Conservation (phyloP, 2,888 invertebrate genomes). For the Pyrochroa serraticornis region DNA sequence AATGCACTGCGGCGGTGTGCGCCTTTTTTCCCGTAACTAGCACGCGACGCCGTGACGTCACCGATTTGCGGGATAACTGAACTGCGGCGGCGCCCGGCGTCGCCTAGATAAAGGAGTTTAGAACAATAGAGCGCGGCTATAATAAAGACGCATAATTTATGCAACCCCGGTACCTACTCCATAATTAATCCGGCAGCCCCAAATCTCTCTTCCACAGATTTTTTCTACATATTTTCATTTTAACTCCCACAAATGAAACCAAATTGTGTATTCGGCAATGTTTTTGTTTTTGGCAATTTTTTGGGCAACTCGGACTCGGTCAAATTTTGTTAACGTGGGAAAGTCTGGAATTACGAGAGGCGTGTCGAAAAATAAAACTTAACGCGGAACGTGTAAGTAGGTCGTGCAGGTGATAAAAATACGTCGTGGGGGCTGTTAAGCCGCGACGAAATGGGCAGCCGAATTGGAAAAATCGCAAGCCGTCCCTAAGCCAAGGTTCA, state of each 20-base stretch:
- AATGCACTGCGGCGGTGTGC: slow-evolving; percentile 24
- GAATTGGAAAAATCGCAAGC: background rate
- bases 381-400: slow-evolving; percentile 4
- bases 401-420: slow-evolving; percentile 27
- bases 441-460: background rate
- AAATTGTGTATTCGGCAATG: too few relatives aligned
- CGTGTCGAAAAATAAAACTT: slow-evolving; percentile 4
- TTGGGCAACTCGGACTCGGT: too few relatives aligned
- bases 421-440: slow-evolving; percentile 7
- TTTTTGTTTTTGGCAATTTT: too few relatives aligned
- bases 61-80: slow-evolving; percentile 10
- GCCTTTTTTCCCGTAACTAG: slow-evolving; percentile 21
- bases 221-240: too few relatives aligned
- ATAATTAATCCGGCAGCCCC: slow-evolving; percentile 5
- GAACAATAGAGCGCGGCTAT: slow-evolving; percentile 15
- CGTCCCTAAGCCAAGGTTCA: background rate
- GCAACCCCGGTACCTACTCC: background rate
- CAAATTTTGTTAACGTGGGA: background rate
- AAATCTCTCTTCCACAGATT: too few relatives aligned
- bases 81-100: slow-evolving; percentile 26
- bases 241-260: too few relatives aligned
- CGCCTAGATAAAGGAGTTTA: slow-evolving; percentile 18
- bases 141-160: slow-evolving; percentile 12
- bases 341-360: slow-evolving; percentile 1
- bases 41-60: slow-evolving; percentile 33